Evolutionary conservation across 2,113 vertebrate species (phyloP), one percentile per base, ranked within the genome.

Genomic region (Stomatorhinus ivindoensis): DNA sequence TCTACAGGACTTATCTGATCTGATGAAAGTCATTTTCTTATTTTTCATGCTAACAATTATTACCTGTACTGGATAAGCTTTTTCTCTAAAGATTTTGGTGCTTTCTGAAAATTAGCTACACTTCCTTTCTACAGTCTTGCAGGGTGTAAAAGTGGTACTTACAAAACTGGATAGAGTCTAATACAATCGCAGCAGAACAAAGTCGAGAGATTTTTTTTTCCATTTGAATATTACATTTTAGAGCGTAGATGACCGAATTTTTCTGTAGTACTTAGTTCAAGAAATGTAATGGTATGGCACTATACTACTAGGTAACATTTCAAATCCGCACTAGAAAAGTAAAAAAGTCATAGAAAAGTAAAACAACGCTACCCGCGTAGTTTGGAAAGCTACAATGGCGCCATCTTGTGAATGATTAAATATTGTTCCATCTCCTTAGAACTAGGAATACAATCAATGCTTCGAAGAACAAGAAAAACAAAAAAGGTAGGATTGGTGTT

Each of bases 381-480:
- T 48, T 48, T 85, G 24, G 46, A 85, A 85, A 85, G 46, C 24
- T 4, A 85, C 46, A 85, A 46, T 85, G 46, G 82, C 44, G 42
- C 82, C 82, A 85, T 85, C 82, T 85, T 85, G 82, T 85, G 82
- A 85, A 85, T 24, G 35, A 80, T 39, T 80, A 42, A 39, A 42
- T 80, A 35, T 80, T 80, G 35, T 39, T n/a, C 73, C 13, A 39
- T 5, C 6, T 15, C 73, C 35, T 80, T 80, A 42, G 19, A 80
- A 42, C 2, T 80, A 42, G 1, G 13, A 8, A 76, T 17, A 2
- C 15, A 76, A 76, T 6, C 15, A 76, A 76, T 17, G 73, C 35
- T 39, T 42, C 15, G 35, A 39, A 80, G 42, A 15, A 8, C 73
- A 42, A 8, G 35, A 39, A 80, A 80, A 15, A 8, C 73, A 42